Conservation (phyloP, 2,797 vertebrate genomes). For the Enteromius treurensis region DNA sequence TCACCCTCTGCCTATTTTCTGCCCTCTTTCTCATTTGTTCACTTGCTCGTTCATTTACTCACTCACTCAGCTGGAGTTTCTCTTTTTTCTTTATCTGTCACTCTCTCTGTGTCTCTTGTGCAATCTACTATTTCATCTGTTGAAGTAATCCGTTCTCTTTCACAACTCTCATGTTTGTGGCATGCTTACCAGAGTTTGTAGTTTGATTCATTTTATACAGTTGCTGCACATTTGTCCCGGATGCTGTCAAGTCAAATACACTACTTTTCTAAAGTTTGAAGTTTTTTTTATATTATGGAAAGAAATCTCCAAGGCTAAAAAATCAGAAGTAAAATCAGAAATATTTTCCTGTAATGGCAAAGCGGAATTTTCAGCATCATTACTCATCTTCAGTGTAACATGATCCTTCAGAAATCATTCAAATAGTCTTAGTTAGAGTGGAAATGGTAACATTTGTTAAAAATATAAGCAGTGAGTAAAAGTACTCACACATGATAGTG, state of each 20-base stretch:
- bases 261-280: neutral
- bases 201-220: neutral
- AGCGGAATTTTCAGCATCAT: neutral
- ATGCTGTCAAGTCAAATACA: neutral
- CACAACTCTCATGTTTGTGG: neutral
- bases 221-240: neutral
- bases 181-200: constrained; percentile 6
- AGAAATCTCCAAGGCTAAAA: neutral
- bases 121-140: neutral
- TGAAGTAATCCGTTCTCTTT: constrained; percentile 14
- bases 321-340: neutral
- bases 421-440: neutral
- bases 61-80: constrained; percentile 11
- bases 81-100: constrained; percentile 8
- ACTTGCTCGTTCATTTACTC: constrained; percentile 29
- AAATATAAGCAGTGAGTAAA: neutral
- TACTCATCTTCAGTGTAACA: neutral
- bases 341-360: neutral
- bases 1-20: constrained; percentile 38
- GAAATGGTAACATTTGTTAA: neutral
- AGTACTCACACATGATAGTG: neutral
- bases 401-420: neutral
- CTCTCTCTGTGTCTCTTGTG: constrained; percentile 7
- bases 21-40: constrained; percentile 30
- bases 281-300: neutral